Evolutionary conservation across 1,140 invertebrate genomes (phyloP), one percentile per base, ranked within the genome.

Genomic region (Dolichoris vasculosae): DNA sequence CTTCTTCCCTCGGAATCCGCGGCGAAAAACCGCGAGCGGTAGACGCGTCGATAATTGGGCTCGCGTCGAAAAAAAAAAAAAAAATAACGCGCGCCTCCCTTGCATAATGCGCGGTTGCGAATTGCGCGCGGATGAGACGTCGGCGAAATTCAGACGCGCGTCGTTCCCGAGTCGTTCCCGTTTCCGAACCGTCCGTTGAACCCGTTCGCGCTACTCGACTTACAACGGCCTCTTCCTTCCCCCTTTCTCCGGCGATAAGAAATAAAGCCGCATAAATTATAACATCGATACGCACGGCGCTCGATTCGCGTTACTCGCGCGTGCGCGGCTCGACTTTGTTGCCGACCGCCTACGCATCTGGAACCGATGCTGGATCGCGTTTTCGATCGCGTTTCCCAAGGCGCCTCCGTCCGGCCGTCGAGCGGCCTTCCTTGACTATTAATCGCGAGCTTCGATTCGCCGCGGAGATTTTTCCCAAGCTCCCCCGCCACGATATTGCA

Each of bases 141-240:
- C 55, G 55, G 55, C 55, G 55, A 59, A 59, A 59, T 59, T 59
- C 55, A 17, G 6, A 55, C 51, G 55, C 23, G 4, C 20, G 35
- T 83, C 86, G 88, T 89, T 87, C 87, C 85, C 87, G 88, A 89
- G 88, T n/a, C n/a, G n/a, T n/a, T n/a, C n/a, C n/a, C 86, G 88
- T 89, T 87, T 87, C 85, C 87, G 88, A 89, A 88, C 80, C 86
- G 76, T 81, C 76, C 89, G 87, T 83, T 75, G 81, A 83, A 83
- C 81, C 38, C 81, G 6, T 51, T 38, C 26, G 51, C 84, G 86
- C 89, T 88, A 88, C 89, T 90, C 88, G 88, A 86, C 82, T 90
- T 89, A 89, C 67, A 86, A 11, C 38, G 63, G 11, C 63, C n/a
- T 20, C 48, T 51, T 23, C 46, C 38, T 26, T 32, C 32, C 15